Evolutionary conservation across 2,888 invertebrate species (phyloP), one percentile per base, ranked within the genome.

Genomic region (Eledona agricola): DNA sequence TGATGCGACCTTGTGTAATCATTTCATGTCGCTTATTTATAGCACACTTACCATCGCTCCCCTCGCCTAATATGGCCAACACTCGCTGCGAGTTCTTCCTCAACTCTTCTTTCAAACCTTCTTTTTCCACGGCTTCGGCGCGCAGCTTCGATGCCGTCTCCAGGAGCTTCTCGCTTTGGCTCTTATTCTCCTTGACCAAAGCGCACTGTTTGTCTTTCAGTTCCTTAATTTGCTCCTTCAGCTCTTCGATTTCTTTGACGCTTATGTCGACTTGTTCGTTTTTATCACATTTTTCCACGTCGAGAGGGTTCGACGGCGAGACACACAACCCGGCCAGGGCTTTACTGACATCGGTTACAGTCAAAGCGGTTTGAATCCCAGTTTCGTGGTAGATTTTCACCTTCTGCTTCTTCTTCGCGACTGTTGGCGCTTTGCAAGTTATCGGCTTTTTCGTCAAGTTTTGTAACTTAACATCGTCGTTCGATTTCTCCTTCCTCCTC

Each of bases 331-430:
- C 90, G 0, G 83, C 82, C 38, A 91, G 77, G 2, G 86, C 87
- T 9, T 85, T 84, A 58, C 89, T 88, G 12, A 92, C 79, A 67
- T 92, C 92, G 1, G 77, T 74, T 42, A 86, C 83, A 1, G 88
- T 83, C 37, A 93, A 75, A 12, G 87, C 88, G 1, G 93, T 93
- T 73, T 93, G 93, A 6, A 84, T 82, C 32, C 83, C 81, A 19
- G 83, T 88, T 75, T 93, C 93, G 61, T 91, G 90, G 72, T 89
- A 92, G 59, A 93, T 92, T 66, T 85, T 81, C 1, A 88, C 86
- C 69, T 81, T 83, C 0, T 64, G 57, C 45, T 72, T 70, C 58
- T 75, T 75, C 50, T 74, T 74, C 28, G 80, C 7, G 40, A 46
- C 45, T 31, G 15, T 51, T 16, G 51, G 42, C 72, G 76, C 61